These are phyloP conservation scores for Zaprionus taronus DNA, from an alignment of 1,140 invertebrate genomes.

Conservation along the genomic window DNA sequence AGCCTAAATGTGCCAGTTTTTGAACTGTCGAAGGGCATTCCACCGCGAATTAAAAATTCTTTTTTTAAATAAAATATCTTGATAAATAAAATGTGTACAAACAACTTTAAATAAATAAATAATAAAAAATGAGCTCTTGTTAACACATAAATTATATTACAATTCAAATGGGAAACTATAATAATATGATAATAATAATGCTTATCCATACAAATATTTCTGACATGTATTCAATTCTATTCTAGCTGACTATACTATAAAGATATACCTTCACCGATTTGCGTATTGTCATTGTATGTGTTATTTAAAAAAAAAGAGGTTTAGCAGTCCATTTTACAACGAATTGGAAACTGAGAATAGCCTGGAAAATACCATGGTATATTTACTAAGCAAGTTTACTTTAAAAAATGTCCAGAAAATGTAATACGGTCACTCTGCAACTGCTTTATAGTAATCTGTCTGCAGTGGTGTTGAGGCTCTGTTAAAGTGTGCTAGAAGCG, in stretches of 20 bases:
- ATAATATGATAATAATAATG: too few relatives aligned
- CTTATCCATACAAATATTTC: not conserved
- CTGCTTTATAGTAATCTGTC: not conserved
- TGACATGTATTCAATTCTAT: not conserved
- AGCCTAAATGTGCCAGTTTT: slow-evolving; percentile 1
- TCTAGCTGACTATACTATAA: not conserved
- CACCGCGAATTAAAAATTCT: not conserved
- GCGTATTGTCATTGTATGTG: not conserved
- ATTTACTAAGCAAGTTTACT: not conserved
- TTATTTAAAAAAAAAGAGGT: not conserved
- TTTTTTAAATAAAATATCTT: not conserved
- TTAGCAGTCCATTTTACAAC: not conserved
- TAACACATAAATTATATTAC: not conserved
- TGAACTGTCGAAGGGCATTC: not conserved
- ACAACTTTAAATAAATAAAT: not conserved
- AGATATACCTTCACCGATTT: not conserved
- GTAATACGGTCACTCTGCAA: slow-evolving; percentile 8
- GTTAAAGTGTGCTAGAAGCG: not conserved
- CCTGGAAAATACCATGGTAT: slow-evolving; percentile 11
- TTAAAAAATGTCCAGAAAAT: slow-evolving; percentile 18
- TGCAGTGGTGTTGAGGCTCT: not conserved
- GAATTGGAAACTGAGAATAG: not conserved
- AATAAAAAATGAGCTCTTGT: not conserved
- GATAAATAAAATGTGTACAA: not conserved
- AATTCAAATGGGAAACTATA: not conserved